phyloP scores from a whole-genome alignment of 2,888 invertebrate species.

The Trypoxylon attenuatum region DNA sequence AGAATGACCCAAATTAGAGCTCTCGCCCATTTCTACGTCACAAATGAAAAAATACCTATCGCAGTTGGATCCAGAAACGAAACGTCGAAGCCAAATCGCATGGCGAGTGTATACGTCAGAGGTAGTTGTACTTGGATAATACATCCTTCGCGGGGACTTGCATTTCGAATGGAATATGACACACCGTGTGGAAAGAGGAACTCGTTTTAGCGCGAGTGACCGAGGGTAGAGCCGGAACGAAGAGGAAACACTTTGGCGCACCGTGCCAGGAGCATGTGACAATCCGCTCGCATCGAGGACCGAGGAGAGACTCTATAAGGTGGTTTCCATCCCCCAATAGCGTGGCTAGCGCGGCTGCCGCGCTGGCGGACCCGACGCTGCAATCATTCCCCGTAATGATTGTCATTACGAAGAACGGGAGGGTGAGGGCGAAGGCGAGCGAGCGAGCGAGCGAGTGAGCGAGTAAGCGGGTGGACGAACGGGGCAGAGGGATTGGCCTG shows the following conservation, averaged over 20 bases:
- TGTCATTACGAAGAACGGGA: conserved; percentile 71
- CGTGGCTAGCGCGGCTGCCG: conserved; percentile 57
- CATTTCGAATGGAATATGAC: no score
- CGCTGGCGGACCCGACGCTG: conserved; percentile 68
- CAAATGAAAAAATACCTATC: no score
- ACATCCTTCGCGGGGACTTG: no score
- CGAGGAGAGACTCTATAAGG: conserved; percentile 70
- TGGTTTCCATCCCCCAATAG: conserved; percentile 72
- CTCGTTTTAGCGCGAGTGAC: conserved; percentile 1
- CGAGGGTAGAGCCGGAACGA: conserved; percentile 25
- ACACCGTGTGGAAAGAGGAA: not conserved
- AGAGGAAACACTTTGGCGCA: conserved; percentile 49
- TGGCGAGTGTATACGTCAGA: no score
- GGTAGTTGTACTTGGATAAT: no score
- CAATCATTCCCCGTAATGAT: conserved; percentile 73
- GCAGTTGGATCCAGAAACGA: no score
- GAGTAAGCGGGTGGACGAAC: conserved; percentile 59
- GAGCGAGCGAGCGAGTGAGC: conserved; percentile 58
- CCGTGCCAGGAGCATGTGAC: conserved; percentile 61
- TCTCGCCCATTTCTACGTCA: no score
- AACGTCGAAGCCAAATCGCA: no score
- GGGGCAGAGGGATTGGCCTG: conserved; percentile 63
- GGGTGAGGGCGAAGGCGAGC: conserved; percentile 59
- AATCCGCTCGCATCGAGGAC: conserved; percentile 72
- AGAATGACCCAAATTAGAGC: no score